phyloP scores from a whole-genome alignment of 2,888 invertebrate genomes.

The Branchipolynoe longqiensis region DNA sequence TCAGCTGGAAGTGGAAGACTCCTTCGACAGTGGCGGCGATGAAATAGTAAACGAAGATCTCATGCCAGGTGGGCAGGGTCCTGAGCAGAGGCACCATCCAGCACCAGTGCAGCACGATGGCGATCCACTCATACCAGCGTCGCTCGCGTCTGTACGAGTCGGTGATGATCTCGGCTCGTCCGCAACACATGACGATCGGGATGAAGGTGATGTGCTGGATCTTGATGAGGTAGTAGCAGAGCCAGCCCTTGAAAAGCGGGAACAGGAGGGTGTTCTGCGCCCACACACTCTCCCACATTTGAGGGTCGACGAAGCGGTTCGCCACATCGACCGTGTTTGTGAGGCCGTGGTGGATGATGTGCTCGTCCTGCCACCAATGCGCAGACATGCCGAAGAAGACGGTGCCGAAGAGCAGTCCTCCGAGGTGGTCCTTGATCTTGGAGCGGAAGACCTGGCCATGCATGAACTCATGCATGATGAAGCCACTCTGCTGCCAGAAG shows the following conservation, averaged over 20 bases:
- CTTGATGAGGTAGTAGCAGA: conserved; percentile 61
- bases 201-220: conserved; percentile 67
- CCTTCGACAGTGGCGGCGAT: conserved; percentile 63
- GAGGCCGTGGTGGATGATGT: conserved; percentile 65
- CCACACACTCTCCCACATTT: conserved; percentile 66
- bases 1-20: conserved; percentile 65
- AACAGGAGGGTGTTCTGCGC: conserved; percentile 66
- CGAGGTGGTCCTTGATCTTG: conserved; percentile 41
- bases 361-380: conserved; percentile 67
- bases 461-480: conserved; percentile 68
- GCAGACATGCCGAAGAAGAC: conserved; percentile 63
- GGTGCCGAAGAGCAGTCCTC: conserved; percentile 63
- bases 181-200: conserved; percentile 60
- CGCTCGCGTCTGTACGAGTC: conserved; percentile 63
- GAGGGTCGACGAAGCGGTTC: conserved; percentile 63
- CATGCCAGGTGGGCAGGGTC: conserved; percentile 62
- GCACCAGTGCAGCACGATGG: conserved; percentile 61
- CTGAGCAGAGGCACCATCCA: conserved; percentile 63
- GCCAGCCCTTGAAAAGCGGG: conserved; percentile 62
- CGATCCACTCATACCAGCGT: conserved; percentile 64
- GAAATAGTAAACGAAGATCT: conserved; percentile 61
- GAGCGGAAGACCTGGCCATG: conserved; percentile 61
- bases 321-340: conserved; percentile 65
- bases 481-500: conserved; percentile 66
- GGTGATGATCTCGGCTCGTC: conserved; percentile 63